Percentiles rank a stretch among this genome's conserved stretches.
These are phyloP conservation scores for Dryococelus australis DNA, from an alignment of 2,888 invertebrate genomes.

Conservation along the genomic window DNA sequence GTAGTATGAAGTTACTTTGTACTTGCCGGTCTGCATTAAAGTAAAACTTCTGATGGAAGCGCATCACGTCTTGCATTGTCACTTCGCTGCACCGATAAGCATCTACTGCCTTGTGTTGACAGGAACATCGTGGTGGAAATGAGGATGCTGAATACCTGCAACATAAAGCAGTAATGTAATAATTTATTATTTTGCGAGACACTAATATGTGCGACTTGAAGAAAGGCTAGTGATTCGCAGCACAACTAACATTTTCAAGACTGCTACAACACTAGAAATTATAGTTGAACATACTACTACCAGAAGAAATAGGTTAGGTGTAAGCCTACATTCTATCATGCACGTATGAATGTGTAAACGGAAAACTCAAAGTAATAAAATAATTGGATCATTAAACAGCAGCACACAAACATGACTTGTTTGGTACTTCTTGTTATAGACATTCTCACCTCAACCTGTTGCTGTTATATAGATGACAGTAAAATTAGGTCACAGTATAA, in stretches of 20 bases:
- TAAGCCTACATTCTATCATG: too few species aligned
- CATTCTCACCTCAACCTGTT: not conserved
- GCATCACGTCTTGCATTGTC: not conserved
- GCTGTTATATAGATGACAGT: not conserved
- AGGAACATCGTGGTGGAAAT: not conserved
- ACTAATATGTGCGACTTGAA: too few species aligned
- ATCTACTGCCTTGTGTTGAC: slow-evolving; percentile 4
- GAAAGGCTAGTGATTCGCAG: too few species aligned
- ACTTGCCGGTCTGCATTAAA: not conserved
- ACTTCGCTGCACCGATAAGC: slow-evolving; percentile 6
- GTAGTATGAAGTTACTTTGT: slow-evolving; percentile 19
- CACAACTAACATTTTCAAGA: too few species aligned
- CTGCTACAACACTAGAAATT: too few species aligned
- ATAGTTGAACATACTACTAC: too few species aligned
- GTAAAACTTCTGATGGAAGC: slow-evolving; percentile 5
- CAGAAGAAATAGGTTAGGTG: too few species aligned
- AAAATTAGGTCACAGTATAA: not conserved
- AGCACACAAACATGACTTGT: not conserved
- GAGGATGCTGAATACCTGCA: not conserved
- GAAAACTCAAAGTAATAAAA: not conserved
- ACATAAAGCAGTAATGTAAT: not conserved
- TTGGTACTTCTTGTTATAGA: too few species aligned
- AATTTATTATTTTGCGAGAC: not conserved
- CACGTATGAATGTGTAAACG: not conserved
- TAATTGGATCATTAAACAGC: not conserved